Evolutionary conservation across 2,113 vertebrate species (phyloP).

Genomic region (Porphyrio hochstetteri): DNA sequence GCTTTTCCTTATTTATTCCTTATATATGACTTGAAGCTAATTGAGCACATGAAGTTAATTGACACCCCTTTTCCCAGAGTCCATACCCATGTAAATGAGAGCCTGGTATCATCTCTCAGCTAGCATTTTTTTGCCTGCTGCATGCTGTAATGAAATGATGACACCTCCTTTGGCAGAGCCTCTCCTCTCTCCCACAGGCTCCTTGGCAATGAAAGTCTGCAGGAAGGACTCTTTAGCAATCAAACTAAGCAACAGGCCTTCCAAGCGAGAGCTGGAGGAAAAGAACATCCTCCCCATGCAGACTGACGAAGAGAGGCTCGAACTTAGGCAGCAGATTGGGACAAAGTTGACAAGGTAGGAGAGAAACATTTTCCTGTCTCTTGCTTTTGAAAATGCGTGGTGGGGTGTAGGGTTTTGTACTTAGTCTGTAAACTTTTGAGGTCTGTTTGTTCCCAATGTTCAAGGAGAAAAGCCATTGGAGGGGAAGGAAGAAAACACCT

Average conservation of each 20-base stretch:
- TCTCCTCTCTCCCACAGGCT: conserved; percentile 75
- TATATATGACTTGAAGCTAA: neutral
- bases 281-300: conserved; percentile 98
- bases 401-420: neutral
- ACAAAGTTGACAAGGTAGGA: conserved; percentile 94
- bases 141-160: neutral
- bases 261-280: conserved; percentile 93
- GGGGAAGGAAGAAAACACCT: neutral
- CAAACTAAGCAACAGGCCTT: conserved; percentile 97
- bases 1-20: neutral
- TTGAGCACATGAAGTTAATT: neutral
- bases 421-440: neutral
- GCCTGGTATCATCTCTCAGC: neutral
- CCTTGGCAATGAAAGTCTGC: conserved; percentile 93
- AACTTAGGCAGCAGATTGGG: conserved; percentile 96
- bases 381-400: neutral
- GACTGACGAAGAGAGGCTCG: conserved; percentile 93
- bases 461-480: neutral
- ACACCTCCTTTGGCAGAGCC: conserved; percentile 33
- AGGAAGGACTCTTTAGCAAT: conserved; percentile 98
- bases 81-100: neutral
- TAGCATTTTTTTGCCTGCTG: neutral
- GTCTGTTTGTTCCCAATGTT: neutral
- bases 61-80: neutral
- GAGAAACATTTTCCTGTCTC: neutral